These are phyloP conservation scores for Acronicta alni DNA, from an alignment of 2,888 invertebrate genomes.

Conservation along the genomic window DNA sequence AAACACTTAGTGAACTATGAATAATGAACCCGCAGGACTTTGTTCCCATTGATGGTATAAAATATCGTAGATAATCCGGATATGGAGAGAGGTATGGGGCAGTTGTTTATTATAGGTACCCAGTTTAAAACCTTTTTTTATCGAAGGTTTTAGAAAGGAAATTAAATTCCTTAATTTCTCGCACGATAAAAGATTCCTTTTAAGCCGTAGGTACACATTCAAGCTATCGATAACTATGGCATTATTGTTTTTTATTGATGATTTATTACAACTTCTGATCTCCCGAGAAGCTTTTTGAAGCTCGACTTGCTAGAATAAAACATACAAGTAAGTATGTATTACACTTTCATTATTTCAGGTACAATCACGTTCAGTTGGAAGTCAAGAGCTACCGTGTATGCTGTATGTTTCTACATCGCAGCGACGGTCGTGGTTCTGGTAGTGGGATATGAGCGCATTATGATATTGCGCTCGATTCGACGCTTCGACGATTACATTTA, in stretches of 20 bases:
- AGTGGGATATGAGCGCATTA: slow-evolving; percentile 90
- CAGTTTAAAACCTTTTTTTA: too few species aligned
- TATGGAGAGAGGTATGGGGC: background rate
- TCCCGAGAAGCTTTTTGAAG: too few species aligned
- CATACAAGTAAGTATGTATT: background rate
- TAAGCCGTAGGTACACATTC: too few species aligned
- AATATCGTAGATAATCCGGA: background rate
- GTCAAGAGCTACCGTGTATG: slow-evolving; percentile 90
- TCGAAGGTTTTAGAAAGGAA: too few species aligned
- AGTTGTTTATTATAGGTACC: too few species aligned
- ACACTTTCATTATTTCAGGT: slow-evolving; percentile 68
- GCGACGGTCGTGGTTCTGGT: slow-evolving; percentile 89
- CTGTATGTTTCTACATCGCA: slow-evolving; percentile 90
- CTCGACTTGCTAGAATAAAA: too few species aligned
- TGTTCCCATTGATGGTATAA: background rate
- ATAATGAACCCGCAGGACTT: background rate
- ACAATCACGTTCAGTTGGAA: slow-evolving; percentile 91
- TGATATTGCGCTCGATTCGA: slow-evolving; percentile 89
- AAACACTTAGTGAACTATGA: background rate
- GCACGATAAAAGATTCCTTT: too few species aligned
- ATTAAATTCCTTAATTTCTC: too few species aligned
- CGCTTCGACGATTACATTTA: slow-evolving; percentile 93
- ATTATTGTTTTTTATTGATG: too few species aligned
- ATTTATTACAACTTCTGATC: too few species aligned
- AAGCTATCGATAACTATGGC: too few species aligned